Evolutionary conservation across 2,888 invertebrate genomes (phyloP), one percentile per base, ranked within the genome.

Genomic region (Pseudeuparius sepicola): DNA sequence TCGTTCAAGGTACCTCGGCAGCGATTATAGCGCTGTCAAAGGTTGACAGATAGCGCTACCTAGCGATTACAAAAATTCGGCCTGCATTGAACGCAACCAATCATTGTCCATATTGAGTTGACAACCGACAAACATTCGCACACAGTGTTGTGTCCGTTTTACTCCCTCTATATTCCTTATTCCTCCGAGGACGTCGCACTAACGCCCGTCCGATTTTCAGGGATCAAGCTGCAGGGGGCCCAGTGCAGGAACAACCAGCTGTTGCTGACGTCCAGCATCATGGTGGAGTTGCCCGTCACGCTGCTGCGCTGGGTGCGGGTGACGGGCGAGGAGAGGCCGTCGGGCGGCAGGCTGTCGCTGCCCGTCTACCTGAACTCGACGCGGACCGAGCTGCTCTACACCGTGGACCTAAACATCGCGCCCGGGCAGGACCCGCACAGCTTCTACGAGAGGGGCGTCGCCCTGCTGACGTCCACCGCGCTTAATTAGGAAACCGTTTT

Each of bases 381-480:
- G 9, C 79, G 96, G 47, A 83, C 87, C 1, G 96, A 96, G 62
- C 71, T 94, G 39, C 69, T 98, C 44, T 97, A 97, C 66, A 94
- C 94, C 0, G 82, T 98, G 37, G 89, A 96, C 53, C 75, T 98
- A 60, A 84, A 88, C 50, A 83, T 93, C 34, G 87, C 87, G 30
- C 78, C 88, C 29, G 86, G 85, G 20, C 88, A 90, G 59, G 90
- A 90, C 56, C 85, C 83, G 34, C 92, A 92, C 61, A 90, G 89
- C 61, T 97, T 98, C 73, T 97, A 96, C 66, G 96, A 98, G 65
- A 73, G 98, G 34, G 98, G 98, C 47, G 97, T 99, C 14, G 97
- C 97, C 30, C 74, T 98, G 26, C 76, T 96, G 55, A 89, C 92
- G 13, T 96, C 96, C 25, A 89, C 90, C 24, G 80, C 86, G 43